phyloP scores from a whole-genome alignment of 2,113 vertebrate genomes.

The Mirounga angustirostris region DNA sequence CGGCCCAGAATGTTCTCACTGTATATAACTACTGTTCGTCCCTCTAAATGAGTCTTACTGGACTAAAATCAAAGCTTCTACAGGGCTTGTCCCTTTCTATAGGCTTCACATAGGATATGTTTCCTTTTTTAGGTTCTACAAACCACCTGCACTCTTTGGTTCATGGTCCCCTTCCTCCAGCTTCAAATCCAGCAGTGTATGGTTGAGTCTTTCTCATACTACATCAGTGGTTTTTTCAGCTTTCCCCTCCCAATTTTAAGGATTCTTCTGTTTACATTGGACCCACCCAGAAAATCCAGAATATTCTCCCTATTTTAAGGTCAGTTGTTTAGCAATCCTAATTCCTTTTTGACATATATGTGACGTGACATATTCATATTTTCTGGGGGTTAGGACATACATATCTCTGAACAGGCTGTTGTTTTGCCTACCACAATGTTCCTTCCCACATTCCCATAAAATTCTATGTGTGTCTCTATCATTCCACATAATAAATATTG shows the following conservation, averaged over 20 bases:
- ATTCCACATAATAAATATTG: neutral
- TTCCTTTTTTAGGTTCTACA: neutral
- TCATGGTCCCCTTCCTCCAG: neutral
- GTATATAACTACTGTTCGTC: rapidly evolving
- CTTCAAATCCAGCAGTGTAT: neutral
- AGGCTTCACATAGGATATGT: neutral
- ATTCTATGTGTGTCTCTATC: neutral
- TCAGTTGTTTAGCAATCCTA: neutral
- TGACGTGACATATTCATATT: neutral
- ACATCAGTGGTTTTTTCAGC: neutral
- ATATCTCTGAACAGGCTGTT: neutral
- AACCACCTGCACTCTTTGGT: neutral
- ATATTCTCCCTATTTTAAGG: neutral
- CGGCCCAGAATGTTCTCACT: neutral
- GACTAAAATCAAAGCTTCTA: neutral
- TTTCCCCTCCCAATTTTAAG: neutral
- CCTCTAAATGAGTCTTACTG: neutral
- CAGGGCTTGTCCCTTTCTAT: neutral
- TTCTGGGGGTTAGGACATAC: neutral
- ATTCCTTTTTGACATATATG: neutral
- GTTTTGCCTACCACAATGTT: neutral
- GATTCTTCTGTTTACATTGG: neutral
- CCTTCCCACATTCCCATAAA: neutral
- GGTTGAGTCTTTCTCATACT: neutral
- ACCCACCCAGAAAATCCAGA: neutral